Evolutionary conservation across 2,888 invertebrate genomes (phyloP).

Genomic region (Micoletzkya japonica): DNA sequence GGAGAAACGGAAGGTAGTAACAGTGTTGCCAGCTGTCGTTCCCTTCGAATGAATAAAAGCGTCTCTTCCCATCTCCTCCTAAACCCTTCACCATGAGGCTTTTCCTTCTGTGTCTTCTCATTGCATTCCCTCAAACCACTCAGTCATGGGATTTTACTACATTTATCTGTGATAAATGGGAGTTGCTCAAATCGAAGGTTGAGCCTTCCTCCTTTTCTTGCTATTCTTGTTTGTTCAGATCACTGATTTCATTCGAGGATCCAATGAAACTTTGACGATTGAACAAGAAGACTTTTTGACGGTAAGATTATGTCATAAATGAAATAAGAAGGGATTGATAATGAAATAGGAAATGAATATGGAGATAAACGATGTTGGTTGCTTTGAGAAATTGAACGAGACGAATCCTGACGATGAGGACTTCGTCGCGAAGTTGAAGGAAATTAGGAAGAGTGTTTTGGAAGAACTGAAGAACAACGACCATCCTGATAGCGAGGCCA

Average conservation of each 20-base stretch:
- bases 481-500: constrained; percentile 9
- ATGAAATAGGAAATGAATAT: not conserved
- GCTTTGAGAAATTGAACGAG: constrained; percentile 14
- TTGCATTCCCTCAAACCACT: no score
- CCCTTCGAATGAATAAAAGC: no score
- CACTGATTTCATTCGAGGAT: constrained; percentile 5
- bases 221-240: no score
- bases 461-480: not conserved
- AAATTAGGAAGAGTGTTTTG: constrained; percentile 3
- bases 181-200: no score
- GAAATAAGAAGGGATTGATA: not conserved
- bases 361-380: not conserved
- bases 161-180: no score
- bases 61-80: no score
- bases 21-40: no score
- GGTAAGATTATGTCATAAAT: not conserved
- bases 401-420: not conserved
- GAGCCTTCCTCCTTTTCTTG: no score
- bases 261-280: constrained; percentile 10
- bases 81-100: no score
- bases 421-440: constrained; percentile 12
- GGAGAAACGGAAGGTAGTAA: no score
- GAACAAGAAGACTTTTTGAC: not conserved
- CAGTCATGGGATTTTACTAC: no score
- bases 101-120: no score